Base-by-base conservation (phyloP, 2,888 invertebrate genomes). In the Lypha dubia region DNA sequence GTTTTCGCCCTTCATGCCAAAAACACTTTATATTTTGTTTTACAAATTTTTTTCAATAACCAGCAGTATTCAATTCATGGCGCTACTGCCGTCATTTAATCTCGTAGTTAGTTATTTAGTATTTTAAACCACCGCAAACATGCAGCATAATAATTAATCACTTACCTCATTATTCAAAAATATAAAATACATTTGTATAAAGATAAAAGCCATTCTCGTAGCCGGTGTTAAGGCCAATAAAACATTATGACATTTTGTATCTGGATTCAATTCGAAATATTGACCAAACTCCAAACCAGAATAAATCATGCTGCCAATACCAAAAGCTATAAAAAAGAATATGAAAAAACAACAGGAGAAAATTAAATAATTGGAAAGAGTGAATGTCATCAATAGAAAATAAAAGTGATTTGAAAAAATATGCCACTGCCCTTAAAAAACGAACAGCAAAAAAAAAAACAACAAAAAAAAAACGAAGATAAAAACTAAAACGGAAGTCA, bases 161-260 rank as follows among this genome's bases (percentile, higher is more conserved):
- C 93, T 93, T 91, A 98, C 98, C 95, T 98, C 97, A 91, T 98
- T 97, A 93, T 98, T 98, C 83, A 98, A 94, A 93, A 99, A 99
- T 93, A 99, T 98, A 93, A 99, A 99, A 93, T 99, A 99, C 95
- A 99, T 97, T 93, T 99, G 98, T 89, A 98, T 96, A 93, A 99
- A 98, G 89, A 98, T 98, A 93, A 99, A 98, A 75, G 97, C 96
- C 96, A 98, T 97, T 87, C 98, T 94, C 0, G 98, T 96, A 7
- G 98, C 96, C 0, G 98, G 98, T 4, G 98, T 97, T 70, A 98
- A 93, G 0, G 98, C 98, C 81, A 97, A 93, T 89, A 98, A 94
- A 53, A 98, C 96, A 91, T 98, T 97, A 93, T 97, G 97, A 90
- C 98, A 98, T 90, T 97, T 97, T 22, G 97, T 96, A 92, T 98